Conservation (phyloP, 2,888 invertebrate genomes). For the Caenorhabditis doughertyi region DNA sequence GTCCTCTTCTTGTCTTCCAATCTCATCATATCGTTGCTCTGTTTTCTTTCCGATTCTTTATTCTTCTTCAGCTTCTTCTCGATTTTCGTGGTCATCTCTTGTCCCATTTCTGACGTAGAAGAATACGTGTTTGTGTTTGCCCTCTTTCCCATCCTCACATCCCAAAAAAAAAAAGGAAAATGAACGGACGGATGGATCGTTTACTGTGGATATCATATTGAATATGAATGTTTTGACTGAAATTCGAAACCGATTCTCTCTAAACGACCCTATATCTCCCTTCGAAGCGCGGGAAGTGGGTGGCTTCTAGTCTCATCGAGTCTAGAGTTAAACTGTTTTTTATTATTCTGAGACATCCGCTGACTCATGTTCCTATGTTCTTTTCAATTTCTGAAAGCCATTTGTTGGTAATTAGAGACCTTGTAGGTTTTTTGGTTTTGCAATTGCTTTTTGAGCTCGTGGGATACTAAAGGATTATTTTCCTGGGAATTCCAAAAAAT, state of each 20-base stretch:
- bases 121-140: constrained; percentile 45
- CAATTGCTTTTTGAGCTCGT: neutral
- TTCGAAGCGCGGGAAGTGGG: constrained; percentile 20
- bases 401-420: constrained; percentile 27
- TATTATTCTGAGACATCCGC: constrained; percentile 4
- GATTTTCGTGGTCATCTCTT: constrained; percentile 25
- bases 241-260: constrained; percentile 41
- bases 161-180: constrained; percentile 1
- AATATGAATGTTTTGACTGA: constrained; percentile 57
- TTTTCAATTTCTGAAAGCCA: constrained; percentile 14
- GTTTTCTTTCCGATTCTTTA: constrained; percentile 27
- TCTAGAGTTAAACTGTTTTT: neutral
- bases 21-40: constrained; percentile 31
- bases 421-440: neutral
- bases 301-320: neutral
- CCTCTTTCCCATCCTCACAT: constrained; percentile 30
- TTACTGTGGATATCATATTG: constrained; percentile 41
- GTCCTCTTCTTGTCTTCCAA: constrained; percentile 24
- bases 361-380: constrained; percentile 36
- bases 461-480: neutral
- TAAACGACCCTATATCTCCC: neutral
- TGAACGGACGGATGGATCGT: constrained; percentile 29
- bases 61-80: constrained; percentile 11
- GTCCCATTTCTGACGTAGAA: constrained; percentile 46
- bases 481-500: neutral